Percentiles rank a stretch among this genome's conserved stretches.
phyloP scores from a whole-genome alignment of 1,140 invertebrate species.

The Nymphalis io region DNA sequence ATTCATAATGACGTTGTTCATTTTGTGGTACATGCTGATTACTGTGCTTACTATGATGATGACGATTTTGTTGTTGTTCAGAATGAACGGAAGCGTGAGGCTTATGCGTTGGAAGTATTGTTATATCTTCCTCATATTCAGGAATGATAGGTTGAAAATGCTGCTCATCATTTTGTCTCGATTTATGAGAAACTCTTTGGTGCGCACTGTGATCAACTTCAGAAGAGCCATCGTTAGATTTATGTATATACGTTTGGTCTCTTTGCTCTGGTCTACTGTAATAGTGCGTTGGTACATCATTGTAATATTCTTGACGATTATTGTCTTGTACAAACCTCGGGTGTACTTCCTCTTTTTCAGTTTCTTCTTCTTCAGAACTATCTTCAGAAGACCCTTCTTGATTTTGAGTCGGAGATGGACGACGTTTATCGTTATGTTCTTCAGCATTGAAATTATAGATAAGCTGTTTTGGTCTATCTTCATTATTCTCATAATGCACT shows the following conservation, averaged over 20 bases:
- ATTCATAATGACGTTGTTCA: constrained; percentile 32
- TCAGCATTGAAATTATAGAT: constrained; percentile 54
- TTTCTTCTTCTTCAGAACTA: constrained; percentile 35
- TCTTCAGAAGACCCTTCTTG: constrained; percentile 39
- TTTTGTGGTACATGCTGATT: constrained; percentile 34
- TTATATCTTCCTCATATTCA: constrained; percentile 63
- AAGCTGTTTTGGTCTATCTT: constrained; percentile 54
- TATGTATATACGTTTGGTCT: constrained; percentile 29
- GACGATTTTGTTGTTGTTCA: constrained; percentile 55
- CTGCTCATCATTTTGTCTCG: constrained; percentile 32
- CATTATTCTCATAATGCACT: constrained; percentile 46
- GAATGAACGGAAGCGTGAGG: constrained; percentile 32
- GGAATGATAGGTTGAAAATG: constrained; percentile 47
- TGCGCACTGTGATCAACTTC: not conserved
- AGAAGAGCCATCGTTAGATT: not conserved
- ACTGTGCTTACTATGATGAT: constrained; percentile 42
- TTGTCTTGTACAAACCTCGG: constrained; percentile 31
- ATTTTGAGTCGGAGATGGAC: constrained; percentile 27
- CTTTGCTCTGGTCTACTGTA: constrained; percentile 39
- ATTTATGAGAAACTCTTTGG: constrained; percentile 2
- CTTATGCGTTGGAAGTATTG: constrained; percentile 46
- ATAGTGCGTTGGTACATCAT: constrained; percentile 29
- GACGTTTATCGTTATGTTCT: constrained; percentile 38
- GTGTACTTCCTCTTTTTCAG: constrained; percentile 32
- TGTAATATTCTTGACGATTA: constrained; percentile 33